phyloP scores from a whole-genome alignment of 2,797 vertebrate species.

The Halcyon leucocephala region DNA sequence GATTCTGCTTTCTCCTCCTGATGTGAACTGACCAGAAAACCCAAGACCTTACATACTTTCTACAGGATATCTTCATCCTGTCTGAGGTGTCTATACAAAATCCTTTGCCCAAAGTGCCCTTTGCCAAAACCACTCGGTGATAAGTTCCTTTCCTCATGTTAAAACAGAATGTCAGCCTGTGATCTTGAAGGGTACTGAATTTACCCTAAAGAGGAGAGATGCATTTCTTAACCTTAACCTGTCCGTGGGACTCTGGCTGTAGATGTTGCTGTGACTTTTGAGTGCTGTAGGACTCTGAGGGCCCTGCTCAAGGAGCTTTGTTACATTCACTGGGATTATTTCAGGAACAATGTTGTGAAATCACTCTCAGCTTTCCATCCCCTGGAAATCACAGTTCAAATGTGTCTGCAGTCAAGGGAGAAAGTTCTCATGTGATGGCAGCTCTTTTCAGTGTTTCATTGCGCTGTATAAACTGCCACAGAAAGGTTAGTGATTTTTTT shows the following conservation, averaged over 20 bases:
- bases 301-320: neutral
- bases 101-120: neutral
- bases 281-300: neutral
- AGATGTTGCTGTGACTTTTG: neutral
- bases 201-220: neutral
- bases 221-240: neutral
- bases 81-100: neutral
- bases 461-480: neutral
- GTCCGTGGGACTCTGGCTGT: neutral
- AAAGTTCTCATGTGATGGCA: neutral
- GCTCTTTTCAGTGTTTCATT: neutral
- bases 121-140: neutral
- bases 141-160: neutral
- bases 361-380: neutral
- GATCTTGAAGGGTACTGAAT: neutral
- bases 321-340: constrained; percentile 27
- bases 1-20: neutral
- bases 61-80: neutral
- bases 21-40: neutral
- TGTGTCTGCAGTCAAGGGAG: constrained; percentile 25
- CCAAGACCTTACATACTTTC: neutral
- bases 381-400: constrained; percentile 50
- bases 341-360: constrained; percentile 26
- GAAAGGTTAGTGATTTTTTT: constrained; percentile 12
- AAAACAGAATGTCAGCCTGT: neutral